Evolutionary conservation across 2,888 invertebrate genomes (phyloP), one percentile per base, ranked within the genome.

Genomic region (Zele albiditarsus): DNA sequence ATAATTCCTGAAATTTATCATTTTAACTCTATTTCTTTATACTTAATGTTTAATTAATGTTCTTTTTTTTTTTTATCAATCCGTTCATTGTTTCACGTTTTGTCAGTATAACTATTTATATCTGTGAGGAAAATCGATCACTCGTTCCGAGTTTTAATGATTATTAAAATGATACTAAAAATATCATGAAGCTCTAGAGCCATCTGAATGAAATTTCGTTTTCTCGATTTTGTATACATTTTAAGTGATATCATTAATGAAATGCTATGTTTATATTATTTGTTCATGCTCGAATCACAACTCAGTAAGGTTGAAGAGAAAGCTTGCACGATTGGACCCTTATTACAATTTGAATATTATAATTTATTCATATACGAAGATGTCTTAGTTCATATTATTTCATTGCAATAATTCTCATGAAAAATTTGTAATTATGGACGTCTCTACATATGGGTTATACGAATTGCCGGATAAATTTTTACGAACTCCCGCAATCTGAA

Each of bases 401-500:
- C 16, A 25, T 46, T 71, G 0, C 20, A 6, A 63, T 25, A n/a
- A 63, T 33, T 57, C 23, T 46, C 6, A 23, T 66, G 46, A 25
- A 23, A 63, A 25, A 33, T 71, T 65, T 33, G n/a, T 46, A 28
- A 31, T 20, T 31, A 25, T 71, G 28, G 5, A 42, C 46, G 46
- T 71, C 42, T 49, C 12, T 63, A 53, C 25, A 53, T 12, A 53
- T 53, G 53, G 8, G 25, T 53, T 49, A 33, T 63, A 31, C 58
- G 72, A 76, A 46, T 71, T 33, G 74, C 38, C 49, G 73, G 65
- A 73, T 67, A 68, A 67, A 57, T 71, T 53, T 65, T 53, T 70
- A 3, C 71, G 74, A 71, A 74, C 77, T 75, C 67, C 75, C 75
- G 75, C 68, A 42, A 66, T 71, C 67, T 79, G 74, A 78, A 71